Percentiles rank a stretch among this genome's conserved stretches.
These are phyloP conservation scores for Heteronetta atricapilla DNA, from an alignment of 2,113 vertebrate genomes.

Conservation along the genomic window DNA sequence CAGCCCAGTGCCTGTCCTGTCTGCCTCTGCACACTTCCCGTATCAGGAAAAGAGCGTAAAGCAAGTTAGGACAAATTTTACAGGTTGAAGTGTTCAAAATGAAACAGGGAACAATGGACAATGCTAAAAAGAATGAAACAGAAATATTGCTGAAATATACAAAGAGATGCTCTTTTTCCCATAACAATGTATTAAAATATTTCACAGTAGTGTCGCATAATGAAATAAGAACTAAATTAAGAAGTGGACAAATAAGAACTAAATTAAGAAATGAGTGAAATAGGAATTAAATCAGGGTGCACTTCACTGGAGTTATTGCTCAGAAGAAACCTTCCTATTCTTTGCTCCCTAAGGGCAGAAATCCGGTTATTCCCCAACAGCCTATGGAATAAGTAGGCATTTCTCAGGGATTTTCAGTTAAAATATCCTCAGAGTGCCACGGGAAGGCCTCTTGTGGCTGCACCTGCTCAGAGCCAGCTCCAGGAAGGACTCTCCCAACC, in stretches of 20 bases:
- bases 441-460: not conserved
- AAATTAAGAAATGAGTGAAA: not conserved
- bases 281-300: not conserved
- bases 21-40: not conserved
- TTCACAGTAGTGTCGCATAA: not conserved
- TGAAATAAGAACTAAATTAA: not conserved
- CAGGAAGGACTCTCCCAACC: not conserved
- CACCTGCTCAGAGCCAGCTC: not conserved
- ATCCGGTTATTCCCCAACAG: not conserved
- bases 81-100: not conserved
- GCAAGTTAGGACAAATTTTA: not conserved
- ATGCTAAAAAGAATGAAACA: not conserved
- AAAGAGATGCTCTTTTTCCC: not conserved
- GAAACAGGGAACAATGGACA: not conserved
- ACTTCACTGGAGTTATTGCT: not conserved
- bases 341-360: not conserved
- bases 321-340: not conserved
- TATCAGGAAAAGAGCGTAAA: not conserved
- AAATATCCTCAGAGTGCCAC: not conserved
- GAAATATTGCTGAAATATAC: not conserved
- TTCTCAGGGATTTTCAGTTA: not conserved
- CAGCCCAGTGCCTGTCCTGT: accelerated
- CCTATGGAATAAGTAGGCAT: not conserved
- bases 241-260: too few species aligned
- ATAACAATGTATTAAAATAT: not conserved